Conservation (phyloP, 2,797 vertebrate genomes). For the Simalia tracyae region DNA sequence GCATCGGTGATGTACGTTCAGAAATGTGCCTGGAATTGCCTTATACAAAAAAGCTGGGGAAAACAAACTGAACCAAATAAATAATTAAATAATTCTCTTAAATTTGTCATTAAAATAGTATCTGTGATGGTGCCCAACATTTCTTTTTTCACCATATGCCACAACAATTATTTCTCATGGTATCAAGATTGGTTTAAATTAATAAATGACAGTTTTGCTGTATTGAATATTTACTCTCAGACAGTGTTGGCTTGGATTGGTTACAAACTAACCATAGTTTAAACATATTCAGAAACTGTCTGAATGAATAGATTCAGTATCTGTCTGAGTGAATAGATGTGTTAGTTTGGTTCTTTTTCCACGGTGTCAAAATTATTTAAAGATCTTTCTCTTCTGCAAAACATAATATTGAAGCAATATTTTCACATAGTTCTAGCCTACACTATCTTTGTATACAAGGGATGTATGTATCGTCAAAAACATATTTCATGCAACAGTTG, state of each 20-base stretch:
- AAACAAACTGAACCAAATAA: neutral
- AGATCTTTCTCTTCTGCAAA: neutral
- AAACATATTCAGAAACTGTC: neutral
- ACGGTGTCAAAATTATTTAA: neutral
- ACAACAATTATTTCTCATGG: neutral
- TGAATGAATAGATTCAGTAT: neutral
- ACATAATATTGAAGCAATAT: neutral
- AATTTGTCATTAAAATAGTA: neutral
- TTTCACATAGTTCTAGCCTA: neutral
- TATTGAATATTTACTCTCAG: neutral
- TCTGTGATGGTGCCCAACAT: neutral
- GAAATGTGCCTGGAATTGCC: neutral
- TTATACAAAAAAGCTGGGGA: neutral
- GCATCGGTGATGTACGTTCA: too few relatives aligned
- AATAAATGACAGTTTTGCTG: neutral
- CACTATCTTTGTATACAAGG: neutral
- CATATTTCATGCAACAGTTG: neutral
- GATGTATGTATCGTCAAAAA: neutral
- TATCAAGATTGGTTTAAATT: neutral
- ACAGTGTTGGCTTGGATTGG: neutral
- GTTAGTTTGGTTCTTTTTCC: neutral
- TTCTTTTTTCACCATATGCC: neutral
- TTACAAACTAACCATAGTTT: neutral
- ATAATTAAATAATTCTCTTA: neutral
- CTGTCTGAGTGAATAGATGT: neutral